Evolutionary conservation across 2,797 vertebrate genomes (phyloP).

Genomic region (Nannoperca obscura): DNA sequence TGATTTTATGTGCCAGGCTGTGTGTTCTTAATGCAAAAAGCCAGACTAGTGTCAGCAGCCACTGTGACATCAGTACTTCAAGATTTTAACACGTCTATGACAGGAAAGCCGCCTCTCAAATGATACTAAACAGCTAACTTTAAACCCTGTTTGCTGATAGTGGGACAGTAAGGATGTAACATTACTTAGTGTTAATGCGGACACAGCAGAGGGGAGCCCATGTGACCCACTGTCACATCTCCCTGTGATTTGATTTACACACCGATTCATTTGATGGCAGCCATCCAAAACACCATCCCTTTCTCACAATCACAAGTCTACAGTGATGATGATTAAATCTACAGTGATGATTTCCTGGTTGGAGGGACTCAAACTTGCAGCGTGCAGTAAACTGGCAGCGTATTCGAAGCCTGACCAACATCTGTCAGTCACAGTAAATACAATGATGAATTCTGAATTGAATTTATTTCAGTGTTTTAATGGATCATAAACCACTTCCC

Average conservation of each 20-base stretch:
- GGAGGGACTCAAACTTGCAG: background rate
- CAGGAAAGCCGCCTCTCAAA: background rate
- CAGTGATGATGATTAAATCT: background rate
- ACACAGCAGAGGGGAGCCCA: slow-evolving; percentile 4
- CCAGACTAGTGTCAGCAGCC: background rate
- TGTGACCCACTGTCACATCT: slow-evolving; percentile 2
- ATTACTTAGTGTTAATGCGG: background rate
- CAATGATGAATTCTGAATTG: background rate
- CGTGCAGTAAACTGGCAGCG: background rate
- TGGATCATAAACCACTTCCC: background rate
- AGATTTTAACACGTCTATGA: background rate
- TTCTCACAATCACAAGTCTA: background rate
- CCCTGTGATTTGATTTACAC: background rate
- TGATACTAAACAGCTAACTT: background rate
- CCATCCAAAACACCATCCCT: background rate
- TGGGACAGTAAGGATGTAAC: background rate
- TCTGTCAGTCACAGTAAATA: slow-evolving; percentile 4
- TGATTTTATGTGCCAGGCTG: background rate
- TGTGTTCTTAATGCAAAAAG: slow-evolving; percentile 10
- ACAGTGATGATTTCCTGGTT: background rate
- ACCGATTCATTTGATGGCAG: background rate
- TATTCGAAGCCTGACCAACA: background rate
- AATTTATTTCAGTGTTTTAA: slow-evolving; percentile 23
- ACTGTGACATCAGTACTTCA: background rate
- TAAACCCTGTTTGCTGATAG: background rate